These are phyloP conservation scores for Leucophora obtusa DNA, from an alignment of 2,888 invertebrate species.

Conservation along the genomic window DNA sequence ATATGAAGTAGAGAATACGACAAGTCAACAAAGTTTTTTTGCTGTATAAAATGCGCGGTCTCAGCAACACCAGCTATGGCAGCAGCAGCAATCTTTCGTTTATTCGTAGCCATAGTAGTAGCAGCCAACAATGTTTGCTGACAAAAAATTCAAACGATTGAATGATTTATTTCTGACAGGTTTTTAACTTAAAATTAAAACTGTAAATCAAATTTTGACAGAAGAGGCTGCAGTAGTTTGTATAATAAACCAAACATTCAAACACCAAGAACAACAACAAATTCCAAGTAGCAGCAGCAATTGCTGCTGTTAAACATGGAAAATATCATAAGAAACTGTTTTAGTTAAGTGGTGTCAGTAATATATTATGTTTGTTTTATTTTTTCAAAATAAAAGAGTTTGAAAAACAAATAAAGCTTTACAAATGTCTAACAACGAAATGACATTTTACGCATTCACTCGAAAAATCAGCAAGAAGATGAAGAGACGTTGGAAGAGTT, in stretches of 20 bases:
- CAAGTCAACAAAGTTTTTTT: conserved; percentile 43
- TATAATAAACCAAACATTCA: conserved; percentile 10
- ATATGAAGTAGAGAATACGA: conserved; percentile 19
- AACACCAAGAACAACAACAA: conserved; percentile 1
- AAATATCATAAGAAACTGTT: conserved; percentile 50
- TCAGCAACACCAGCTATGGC: conserved; percentile 32
- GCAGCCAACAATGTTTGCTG: conserved; percentile 62
- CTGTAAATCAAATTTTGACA: conserved; percentile 76
- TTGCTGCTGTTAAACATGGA: conserved; percentile 23
- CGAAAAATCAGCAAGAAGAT: background rate
- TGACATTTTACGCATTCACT: conserved; percentile 48
- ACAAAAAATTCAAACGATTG: conserved; percentile 69
- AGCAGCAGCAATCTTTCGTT: conserved; percentile 29
- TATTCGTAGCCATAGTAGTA: conserved; percentile 27
- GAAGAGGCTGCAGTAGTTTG: conserved; percentile 63
- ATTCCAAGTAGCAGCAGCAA: conserved; percentile 5
- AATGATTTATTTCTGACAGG: conserved; percentile 78
- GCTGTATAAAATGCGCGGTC: conserved; percentile 28
- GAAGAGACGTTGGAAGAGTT: background rate
- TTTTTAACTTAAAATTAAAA: conserved; percentile 78
- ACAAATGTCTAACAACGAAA: conserved; percentile 30
- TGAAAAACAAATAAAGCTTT: conserved; percentile 24
- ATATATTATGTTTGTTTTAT: conserved; percentile 40
- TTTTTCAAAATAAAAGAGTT: background rate
- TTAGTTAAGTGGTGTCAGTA: conserved; percentile 61